A percentile compares a stretch with the other conserved stretches of the same genome.
phyloP scores from a whole-genome alignment of 2,113 vertebrate genomes.

The Dicerorhinus sumatrensis region DNA sequence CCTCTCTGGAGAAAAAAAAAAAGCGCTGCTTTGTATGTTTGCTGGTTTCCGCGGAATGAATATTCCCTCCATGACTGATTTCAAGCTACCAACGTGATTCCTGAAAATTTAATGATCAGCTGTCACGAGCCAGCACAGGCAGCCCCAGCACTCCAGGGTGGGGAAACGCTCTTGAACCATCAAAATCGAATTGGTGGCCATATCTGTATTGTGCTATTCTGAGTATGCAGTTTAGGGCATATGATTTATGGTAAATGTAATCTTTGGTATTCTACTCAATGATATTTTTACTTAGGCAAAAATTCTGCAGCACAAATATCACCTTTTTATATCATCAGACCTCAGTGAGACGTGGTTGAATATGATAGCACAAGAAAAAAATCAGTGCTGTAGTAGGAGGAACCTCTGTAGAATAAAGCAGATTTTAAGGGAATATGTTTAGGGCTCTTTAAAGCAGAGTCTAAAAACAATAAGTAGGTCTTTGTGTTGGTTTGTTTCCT shows the following conservation, averaged over 20 bases:
- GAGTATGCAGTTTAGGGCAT: background rate
- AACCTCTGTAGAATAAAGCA: constrained; percentile 40
- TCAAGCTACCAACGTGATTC: background rate
- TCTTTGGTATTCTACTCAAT: background rate
- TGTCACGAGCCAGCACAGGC: background rate
- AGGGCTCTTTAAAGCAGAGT: background rate
- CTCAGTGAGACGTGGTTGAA: background rate
- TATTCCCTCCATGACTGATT: background rate
- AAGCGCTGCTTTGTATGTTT: background rate
- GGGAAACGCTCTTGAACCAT: background rate
- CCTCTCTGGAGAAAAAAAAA: background rate
- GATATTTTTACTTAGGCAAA: constrained; percentile 28
- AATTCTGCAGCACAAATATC: background rate
- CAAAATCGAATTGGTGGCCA: background rate
- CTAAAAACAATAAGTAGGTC: background rate
- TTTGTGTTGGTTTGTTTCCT: background rate
- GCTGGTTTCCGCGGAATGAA: background rate
- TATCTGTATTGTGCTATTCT: background rate
- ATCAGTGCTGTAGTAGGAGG: background rate
- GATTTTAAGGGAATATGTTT: constrained; percentile 27
- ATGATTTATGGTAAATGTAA: background rate
- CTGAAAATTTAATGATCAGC: background rate
- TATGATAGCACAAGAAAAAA: constrained; percentile 57
- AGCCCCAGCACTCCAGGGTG: background rate
- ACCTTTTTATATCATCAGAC: background rate